Base-by-base conservation (phyloP, 1,140 invertebrate genomes). In the Hetaerina americana region DNA sequence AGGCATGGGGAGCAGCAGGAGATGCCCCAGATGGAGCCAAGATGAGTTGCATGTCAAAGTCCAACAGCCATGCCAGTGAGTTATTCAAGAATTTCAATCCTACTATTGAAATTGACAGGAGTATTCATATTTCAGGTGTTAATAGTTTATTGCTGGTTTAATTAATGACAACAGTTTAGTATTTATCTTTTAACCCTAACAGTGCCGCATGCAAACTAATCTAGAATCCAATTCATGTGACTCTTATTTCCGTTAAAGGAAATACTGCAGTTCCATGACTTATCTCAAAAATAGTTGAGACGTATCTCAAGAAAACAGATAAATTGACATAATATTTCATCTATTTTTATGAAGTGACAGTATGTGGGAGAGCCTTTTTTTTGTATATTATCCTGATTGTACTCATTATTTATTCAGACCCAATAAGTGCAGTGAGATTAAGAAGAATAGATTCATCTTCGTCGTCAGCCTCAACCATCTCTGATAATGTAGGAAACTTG, bases 381-480 rank as follows among this genome's bases (percentile, higher is more conserved):
- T 2, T 27, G 71, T 72, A 68, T 12, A 71, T 22, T 8, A 57
- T 26, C n/a, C 24, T 49, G 6, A 66, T 5, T 72, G 25, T 72
- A 27, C 24, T 26, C 26, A 68, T 27, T 26, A 67, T 66, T 66
- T 25, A 25, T 22, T 27, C 27, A 72, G 27, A 68, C 22, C 26
- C 24, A 72, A 27, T 28, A 27, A 67, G 49, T 28, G 66, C 27
- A 18, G 66, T 27, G 27, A n/a, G 29, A 27, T 31, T 31, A 10
- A 66, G 68, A 49, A 26, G 29, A 67, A 28, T 66, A 73, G n/a
- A 22, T 27, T 27, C n/a, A 29, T 49, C 40, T 57, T n/a, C 40
- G 2, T 70, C 15, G 15, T 66, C 12, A n/a, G 49, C 31, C 49
- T 22, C 28, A 22, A 6, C 27, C 26, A 26, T 15, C 29, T 69